Percentiles rank a stretch among this genome's conserved stretches.
Conservation (phyloP, 2,797 vertebrate genomes). For the Bradypodion ventrale region DNA sequence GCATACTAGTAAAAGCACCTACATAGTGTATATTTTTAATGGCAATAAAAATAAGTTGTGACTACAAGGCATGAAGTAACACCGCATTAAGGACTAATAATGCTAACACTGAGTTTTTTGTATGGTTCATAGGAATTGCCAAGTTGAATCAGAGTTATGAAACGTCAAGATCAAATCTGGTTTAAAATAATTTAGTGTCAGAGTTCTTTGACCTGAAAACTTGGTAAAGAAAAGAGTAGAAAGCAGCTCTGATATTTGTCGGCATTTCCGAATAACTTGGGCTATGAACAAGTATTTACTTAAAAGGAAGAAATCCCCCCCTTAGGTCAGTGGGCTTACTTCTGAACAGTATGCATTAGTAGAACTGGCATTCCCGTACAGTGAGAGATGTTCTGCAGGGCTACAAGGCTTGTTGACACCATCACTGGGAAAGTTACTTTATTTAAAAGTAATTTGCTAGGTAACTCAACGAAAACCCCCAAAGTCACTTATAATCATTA, state of each 20-base stretch:
- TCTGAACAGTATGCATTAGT: constrained; percentile 5
- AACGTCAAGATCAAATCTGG: constrained; percentile 39
- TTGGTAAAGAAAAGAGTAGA: constrained; percentile 38
- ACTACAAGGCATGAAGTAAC: constrained; percentile 33
- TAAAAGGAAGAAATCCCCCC: not conserved
- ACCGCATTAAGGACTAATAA: not conserved
- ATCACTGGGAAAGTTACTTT: not conserved
- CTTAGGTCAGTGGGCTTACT: not conserved
- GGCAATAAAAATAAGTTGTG: constrained; percentile 35
- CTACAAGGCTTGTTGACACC: constrained; percentile 9
- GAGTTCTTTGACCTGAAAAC: constrained; percentile 55
- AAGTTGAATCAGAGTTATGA: constrained; percentile 53
- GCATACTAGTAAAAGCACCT: constrained; percentile 43
- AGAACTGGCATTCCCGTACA: constrained; percentile 33
- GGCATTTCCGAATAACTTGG: constrained; percentile 5
- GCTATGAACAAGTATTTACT: not conserved
- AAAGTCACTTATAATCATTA: not conserved
- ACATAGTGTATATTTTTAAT: constrained; percentile 50
- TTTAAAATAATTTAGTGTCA: constrained; percentile 51
- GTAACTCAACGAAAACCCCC: not conserved
- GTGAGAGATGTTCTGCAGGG: not conserved
- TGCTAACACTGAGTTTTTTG: constrained; percentile 45
- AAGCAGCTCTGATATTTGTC: constrained; percentile 24
- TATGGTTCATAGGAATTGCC: constrained; percentile 10
- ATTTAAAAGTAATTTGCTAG: not conserved